These are phyloP conservation scores for Corythaixoides concolor DNA, from an alignment of 2,113 vertebrate genomes.

Conservation along the genomic window DNA sequence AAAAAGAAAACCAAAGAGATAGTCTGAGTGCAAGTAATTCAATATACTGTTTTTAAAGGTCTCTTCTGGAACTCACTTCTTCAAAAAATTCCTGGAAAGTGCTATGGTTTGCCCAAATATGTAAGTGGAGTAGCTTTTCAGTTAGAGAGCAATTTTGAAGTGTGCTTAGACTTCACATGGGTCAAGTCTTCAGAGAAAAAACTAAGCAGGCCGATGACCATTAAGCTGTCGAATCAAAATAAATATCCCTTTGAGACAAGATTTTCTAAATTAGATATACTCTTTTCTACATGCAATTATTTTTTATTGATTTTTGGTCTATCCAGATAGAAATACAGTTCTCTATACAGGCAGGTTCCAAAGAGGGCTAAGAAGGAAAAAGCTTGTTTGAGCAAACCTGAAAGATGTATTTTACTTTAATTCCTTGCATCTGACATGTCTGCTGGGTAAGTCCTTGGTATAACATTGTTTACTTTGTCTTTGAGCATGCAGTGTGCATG, in stretches of 20 bases:
- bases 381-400: not conserved
- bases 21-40: not conserved
- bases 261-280: not conserved
- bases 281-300: not conserved
- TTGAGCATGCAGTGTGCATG: rapidly evolving
- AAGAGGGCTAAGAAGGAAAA: not conserved
- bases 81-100: not conserved
- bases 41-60: rapidly evolving
- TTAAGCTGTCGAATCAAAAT: not conserved
- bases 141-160: not conserved
- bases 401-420: not conserved
- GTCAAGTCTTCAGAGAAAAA: not conserved
- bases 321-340: not conserved
- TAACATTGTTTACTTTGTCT: not conserved
- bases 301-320: not conserved
- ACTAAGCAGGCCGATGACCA: not conserved
- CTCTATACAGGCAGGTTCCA: not conserved
- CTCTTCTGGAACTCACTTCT: not conserved
- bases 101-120: not conserved
- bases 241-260: not conserved
- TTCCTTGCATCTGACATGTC: not conserved
- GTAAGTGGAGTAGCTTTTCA: not conserved
- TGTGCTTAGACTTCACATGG: not conserved
- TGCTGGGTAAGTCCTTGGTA: not conserved
- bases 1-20: too few species aligned